phyloP scores from a whole-genome alignment of 2,888 invertebrate genomes.

The Pristionchus arcanus region DNA sequence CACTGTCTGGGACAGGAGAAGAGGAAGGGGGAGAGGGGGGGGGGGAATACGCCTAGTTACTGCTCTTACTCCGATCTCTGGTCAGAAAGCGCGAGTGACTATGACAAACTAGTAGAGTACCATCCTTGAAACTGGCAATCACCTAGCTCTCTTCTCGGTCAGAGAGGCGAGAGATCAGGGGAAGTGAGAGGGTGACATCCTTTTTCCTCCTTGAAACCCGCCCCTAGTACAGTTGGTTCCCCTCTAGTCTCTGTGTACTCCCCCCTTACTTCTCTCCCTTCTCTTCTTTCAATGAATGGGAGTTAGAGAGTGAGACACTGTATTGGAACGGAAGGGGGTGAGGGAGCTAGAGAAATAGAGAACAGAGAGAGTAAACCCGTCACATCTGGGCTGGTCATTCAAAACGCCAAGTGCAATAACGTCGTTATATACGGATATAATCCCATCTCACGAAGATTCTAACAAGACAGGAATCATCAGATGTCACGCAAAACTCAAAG shows the following conservation, averaged over 20 bases:
- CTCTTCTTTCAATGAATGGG: not conserved
- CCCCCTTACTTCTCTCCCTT: not conserved
- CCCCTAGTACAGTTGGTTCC: conserved; percentile 5
- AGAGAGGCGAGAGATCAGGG: not conserved
- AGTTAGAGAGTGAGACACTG: not conserved
- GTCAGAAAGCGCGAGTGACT: too few species aligned
- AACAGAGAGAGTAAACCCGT: conserved; percentile 26
- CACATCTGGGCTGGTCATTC: not conserved
- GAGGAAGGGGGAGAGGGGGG: not conserved
- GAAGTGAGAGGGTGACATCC: too few species aligned
- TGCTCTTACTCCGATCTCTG: not conserved
- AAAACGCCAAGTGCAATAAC: not conserved
- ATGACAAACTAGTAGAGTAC: too few species aligned
- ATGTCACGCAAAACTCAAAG: not conserved
- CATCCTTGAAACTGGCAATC: not conserved
- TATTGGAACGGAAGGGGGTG: conserved; percentile 13
- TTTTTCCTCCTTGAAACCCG: not conserved
- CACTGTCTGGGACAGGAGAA: not conserved
- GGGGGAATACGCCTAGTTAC: not conserved
- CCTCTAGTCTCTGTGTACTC: not conserved
- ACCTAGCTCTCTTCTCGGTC: not conserved
- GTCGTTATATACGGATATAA: too few species aligned
- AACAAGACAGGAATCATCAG: too few species aligned
- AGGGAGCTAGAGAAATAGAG: not conserved
- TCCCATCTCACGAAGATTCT: too few species aligned